These are phyloP conservation scores for Temnothorax nylanderi DNA, from an alignment of 1,140 invertebrate species.

Conservation along the genomic window DNA sequence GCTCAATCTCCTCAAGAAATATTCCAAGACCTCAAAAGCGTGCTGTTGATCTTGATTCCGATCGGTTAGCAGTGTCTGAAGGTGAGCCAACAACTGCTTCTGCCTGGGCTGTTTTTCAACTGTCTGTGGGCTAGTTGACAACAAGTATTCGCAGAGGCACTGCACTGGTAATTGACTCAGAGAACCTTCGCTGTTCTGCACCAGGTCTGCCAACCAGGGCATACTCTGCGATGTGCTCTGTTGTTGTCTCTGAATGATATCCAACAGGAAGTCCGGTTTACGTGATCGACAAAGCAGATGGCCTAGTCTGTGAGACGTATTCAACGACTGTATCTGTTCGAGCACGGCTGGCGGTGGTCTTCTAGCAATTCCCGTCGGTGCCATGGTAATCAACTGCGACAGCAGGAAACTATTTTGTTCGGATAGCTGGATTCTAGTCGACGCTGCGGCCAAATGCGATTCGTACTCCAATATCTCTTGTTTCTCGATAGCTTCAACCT, in stretches of 20 bases:
- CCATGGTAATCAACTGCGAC: slow-evolving; percentile 91
- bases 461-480: slow-evolving; percentile 97
- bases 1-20: slow-evolving; percentile 94
- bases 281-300: slow-evolving; percentile 95
- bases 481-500: slow-evolving; percentile 91
- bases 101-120: slow-evolving; percentile 90
- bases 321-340: slow-evolving; percentile 93
- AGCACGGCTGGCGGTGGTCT: slow-evolving; percentile 92
- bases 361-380: slow-evolving; percentile 93
- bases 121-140: slow-evolving; percentile 89
- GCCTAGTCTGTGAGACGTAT: slow-evolving; percentile 93
- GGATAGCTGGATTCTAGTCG: slow-evolving; percentile 93
- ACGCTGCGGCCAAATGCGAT: slow-evolving; percentile 95
- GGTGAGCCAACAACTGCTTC: slow-evolving; percentile 92
- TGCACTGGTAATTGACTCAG: slow-evolving; percentile 96
- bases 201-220: slow-evolving; percentile 98
- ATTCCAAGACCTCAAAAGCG: slow-evolving; percentile 95
- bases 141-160: slow-evolving; percentile 97
- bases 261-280: slow-evolving; percentile 96
- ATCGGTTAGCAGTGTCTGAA: slow-evolving; percentile 89
- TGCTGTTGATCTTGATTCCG: slow-evolving; percentile 87
- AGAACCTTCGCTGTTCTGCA: slow-evolving; percentile 96
- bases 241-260: slow-evolving; percentile 94
- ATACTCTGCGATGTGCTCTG: slow-evolving; percentile 95
- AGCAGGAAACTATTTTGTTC: slow-evolving; percentile 95